Evolutionary conservation across 2,888 invertebrate species (phyloP).

Genomic region (Drosophila putrida): DNA sequence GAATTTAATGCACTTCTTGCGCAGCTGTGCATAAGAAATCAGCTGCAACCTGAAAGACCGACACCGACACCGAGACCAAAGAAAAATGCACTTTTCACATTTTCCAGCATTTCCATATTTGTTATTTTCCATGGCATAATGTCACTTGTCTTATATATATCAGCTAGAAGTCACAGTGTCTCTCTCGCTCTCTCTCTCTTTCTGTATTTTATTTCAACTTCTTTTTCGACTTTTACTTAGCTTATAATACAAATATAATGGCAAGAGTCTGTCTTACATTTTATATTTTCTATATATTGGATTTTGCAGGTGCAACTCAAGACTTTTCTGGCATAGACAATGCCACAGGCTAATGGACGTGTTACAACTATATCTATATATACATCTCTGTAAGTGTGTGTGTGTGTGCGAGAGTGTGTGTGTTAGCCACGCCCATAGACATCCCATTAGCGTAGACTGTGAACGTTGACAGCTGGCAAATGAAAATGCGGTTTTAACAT

Average conservation of each 20-base stretch:
- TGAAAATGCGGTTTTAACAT: constrained; percentile 78
- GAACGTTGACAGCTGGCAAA: constrained; percentile 70
- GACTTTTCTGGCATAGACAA: constrained; percentile 37
- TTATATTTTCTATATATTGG: constrained; percentile 26
- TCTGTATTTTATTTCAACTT: no score
- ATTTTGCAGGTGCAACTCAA: constrained; percentile 40
- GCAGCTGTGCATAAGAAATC: constrained; percentile 72
- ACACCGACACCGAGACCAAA: background rate
- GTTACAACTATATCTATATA: background rate
- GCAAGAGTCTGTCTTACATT: constrained; percentile 21
- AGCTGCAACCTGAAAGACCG: constrained; percentile 26
- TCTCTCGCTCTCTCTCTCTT: background rate
- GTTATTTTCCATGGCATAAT: constrained; percentile 9
- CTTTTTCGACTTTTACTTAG: background rate
- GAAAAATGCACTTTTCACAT: constrained; percentile 40
- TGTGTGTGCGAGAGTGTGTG: constrained; percentile 4
- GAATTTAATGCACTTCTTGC: constrained; percentile 67
- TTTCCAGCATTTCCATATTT: constrained; percentile 19
- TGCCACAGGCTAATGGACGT: constrained; percentile 46
- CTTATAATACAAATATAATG: constrained; percentile 43
- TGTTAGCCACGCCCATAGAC: constrained; percentile 22
- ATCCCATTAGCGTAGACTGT: constrained; percentile 48
- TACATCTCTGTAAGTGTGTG: background rate
- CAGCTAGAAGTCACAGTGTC: constrained; percentile 18
- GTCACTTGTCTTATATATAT: constrained; percentile 21